phyloP scores from a whole-genome alignment of 2,888 invertebrate species.

The Acronicta aceris region DNA sequence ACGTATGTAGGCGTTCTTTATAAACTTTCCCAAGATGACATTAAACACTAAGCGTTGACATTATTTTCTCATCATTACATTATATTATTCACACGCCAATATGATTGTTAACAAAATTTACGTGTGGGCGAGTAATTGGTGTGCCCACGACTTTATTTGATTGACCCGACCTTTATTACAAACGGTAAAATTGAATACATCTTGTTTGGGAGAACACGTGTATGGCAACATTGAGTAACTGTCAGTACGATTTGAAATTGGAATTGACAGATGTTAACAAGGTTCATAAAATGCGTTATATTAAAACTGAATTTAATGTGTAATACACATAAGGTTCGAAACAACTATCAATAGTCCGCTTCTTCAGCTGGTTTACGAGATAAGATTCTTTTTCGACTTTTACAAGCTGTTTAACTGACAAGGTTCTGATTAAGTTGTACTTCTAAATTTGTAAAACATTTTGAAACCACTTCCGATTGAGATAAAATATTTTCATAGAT shows the following conservation, averaged over 20 bases:
- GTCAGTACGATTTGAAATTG: conserved; percentile 39
- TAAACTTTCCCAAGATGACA: conserved; percentile 12
- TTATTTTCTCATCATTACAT: conserved; percentile 37
- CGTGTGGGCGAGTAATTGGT: conserved; percentile 58
- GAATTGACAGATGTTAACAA: conserved; percentile 29
- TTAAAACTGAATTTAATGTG: no score
- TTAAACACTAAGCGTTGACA: conserved; percentile 12
- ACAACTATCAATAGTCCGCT: no score
- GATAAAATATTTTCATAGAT: no score
- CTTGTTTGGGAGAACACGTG: conserved; percentile 39
- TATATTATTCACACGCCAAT: conserved; percentile 47
- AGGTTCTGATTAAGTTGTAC: no score
- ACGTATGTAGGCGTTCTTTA: background rate
- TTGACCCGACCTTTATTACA: conserved; percentile 72
- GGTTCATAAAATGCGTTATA: conserved; percentile 3
- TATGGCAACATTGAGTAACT: conserved; percentile 40
- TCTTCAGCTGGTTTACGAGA: no score
- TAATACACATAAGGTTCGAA: no score
- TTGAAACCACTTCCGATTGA: no score
- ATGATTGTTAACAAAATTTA: conserved; percentile 45
- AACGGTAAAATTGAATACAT: conserved; percentile 47
- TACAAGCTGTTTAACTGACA: no score
- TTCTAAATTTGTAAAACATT: no score
- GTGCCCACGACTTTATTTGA: conserved; percentile 70
- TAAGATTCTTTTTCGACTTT: no score